These are phyloP conservation scores for Drosophila seguyi DNA, from an alignment of 1,140 invertebrate species.

Conservation along the genomic window DNA sequence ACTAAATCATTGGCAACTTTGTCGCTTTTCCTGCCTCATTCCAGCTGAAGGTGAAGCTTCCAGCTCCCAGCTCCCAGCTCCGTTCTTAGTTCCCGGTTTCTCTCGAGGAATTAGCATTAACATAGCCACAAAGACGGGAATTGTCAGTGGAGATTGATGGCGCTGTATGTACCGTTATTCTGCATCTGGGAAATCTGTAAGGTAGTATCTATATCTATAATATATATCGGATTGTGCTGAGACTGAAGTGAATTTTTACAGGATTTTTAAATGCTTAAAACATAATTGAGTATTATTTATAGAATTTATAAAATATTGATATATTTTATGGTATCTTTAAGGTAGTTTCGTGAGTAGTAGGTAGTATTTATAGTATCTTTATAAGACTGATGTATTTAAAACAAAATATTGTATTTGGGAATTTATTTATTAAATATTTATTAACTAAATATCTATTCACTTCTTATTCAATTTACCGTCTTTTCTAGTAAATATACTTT, in stretches of 20 bases:
- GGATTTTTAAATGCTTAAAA: background rate
- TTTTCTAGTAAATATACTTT: too few relatives aligned
- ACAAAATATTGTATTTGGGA: too few relatives aligned
- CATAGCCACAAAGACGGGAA: constrained; percentile 42
- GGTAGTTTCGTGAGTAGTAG: too few relatives aligned
- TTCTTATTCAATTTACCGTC: too few relatives aligned
- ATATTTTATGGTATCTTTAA: too few relatives aligned
- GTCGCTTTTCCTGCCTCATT: constrained; percentile 47
- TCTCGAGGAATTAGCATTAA: constrained; percentile 47
- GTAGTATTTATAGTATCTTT: too few relatives aligned
- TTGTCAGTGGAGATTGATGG: constrained; percentile 50
- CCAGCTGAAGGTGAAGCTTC: background rate
- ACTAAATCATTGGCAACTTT: constrained; percentile 80
- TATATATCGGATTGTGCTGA: background rate
- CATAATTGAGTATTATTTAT: too few relatives aligned
- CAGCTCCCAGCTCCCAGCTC: background rate
- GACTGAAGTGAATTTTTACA: background rate
- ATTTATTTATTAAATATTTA: too few relatives aligned
- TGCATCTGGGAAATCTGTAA: constrained; percentile 20
- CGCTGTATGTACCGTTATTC: constrained; percentile 31
- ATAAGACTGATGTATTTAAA: too few relatives aligned
- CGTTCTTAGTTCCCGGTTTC: constrained; percentile 42
- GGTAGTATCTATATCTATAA: background rate
- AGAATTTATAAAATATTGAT: too few relatives aligned
- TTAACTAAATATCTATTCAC: too few relatives aligned